Conservation (phyloP, 53 echinoderm and acorn worm species). For the Mesocentrotus franciscanus region DNA sequence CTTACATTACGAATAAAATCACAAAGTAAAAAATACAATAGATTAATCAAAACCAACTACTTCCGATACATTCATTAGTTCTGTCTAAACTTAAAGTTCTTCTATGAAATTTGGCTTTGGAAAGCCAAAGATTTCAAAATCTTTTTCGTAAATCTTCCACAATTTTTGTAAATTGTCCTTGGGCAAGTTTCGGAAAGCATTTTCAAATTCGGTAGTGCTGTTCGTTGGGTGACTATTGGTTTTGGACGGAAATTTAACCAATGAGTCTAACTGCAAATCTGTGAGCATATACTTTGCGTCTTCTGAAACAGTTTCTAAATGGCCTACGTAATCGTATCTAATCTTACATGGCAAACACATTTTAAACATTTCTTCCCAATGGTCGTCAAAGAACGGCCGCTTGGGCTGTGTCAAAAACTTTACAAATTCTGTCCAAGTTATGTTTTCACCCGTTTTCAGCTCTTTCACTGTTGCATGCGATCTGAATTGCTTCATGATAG, state of each 20-base stretch:
- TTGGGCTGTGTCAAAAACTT: constrained; percentile 81
- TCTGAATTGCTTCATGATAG: constrained; percentile 83
- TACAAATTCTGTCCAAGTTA: constrained; percentile 91
- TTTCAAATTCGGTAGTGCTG: constrained; percentile 80
- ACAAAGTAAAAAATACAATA: too few species aligned
- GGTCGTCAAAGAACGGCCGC: constrained; percentile 82
- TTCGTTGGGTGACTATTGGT: constrained; percentile 94
- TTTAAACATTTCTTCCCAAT: constrained; percentile 83
- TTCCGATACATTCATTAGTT: background rate
- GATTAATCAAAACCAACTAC: too few species aligned
- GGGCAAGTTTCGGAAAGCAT: constrained; percentile 71
- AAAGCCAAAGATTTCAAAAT: constrained; percentile 91
- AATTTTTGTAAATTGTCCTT: constrained; percentile 68
- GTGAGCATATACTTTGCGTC: constrained; percentile 88
- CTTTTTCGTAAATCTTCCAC: constrained; percentile 83
- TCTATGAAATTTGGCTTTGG: constrained; percentile 69
- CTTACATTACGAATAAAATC: too few species aligned
- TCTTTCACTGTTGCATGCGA: constrained; percentile 79
- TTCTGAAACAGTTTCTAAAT: constrained; percentile 79
- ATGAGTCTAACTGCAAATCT: constrained; percentile 52
- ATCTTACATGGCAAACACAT: constrained; percentile 42
- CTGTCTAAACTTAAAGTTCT: background rate
- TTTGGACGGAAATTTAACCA: constrained; percentile 73
- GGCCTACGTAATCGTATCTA: constrained; percentile 74
- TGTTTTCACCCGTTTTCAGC: constrained; percentile 85